Percentiles rank a stretch among this genome's conserved stretches.
Conservation (phyloP, 1,140 invertebrate genomes). For the Acromyrmex charruanus region DNA sequence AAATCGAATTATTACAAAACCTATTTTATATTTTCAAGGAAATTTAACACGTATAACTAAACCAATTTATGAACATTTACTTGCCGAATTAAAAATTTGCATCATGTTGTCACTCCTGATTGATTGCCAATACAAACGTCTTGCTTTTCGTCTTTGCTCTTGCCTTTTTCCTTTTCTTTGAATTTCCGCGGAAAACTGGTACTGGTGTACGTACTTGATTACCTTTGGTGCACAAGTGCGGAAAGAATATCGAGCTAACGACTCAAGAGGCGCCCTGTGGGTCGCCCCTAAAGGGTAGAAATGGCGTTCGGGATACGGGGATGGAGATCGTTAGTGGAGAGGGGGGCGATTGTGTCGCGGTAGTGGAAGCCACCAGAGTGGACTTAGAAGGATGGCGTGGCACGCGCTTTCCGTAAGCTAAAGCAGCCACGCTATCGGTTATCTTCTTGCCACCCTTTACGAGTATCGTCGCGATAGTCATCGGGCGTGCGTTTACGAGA, state of each 20-base stretch:
- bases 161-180: neutral
- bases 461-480: conserved; percentile 45
- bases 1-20: neutral
- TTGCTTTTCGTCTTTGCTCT: neutral
- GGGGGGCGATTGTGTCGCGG: conserved; percentile 36
- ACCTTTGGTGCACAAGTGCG: conserved; percentile 68
- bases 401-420: conserved; percentile 70
- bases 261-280: conserved; percentile 4
- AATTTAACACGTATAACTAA: neutral
- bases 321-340: conserved; percentile 15
- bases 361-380: conserved; percentile 44
- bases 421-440: conserved; percentile 58
- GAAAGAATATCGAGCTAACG: conserved; percentile 73
- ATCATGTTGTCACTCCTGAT: neutral
- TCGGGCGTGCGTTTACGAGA: conserved; percentile 15
- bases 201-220: conserved; percentile 64
- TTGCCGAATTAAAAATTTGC: conserved; percentile 13
- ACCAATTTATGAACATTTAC: conserved; percentile 16
- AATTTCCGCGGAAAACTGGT: neutral
- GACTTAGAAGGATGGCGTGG: conserved; percentile 60
- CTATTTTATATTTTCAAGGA: neutral
- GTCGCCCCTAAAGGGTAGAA: conserved; percentile 34
- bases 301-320: conserved; percentile 32
- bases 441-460: conserved; percentile 42
- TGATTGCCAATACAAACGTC: neutral